These are phyloP conservation scores for Bombyx mandarina DNA, from an alignment of 1,140 invertebrate genomes.

Conservation along the genomic window DNA sequence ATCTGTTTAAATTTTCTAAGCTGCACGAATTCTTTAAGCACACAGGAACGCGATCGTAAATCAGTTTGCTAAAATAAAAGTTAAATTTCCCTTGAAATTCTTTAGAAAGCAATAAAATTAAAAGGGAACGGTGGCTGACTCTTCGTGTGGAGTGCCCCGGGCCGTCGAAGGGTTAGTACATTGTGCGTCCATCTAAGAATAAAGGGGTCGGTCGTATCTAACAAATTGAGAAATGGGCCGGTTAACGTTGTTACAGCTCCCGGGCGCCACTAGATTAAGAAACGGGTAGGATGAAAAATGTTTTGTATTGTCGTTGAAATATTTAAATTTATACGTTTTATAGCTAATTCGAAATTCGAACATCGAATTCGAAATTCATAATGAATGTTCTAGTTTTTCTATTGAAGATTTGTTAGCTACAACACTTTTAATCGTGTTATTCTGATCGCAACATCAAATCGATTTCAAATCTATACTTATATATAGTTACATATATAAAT, in stretches of 20 bases:
- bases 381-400: too few relatives aligned
- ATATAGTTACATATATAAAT: too few relatives aligned
- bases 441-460: too few relatives aligned
- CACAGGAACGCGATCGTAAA: conserved; percentile 1
- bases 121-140: conserved; percentile 34
- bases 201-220: conserved; percentile 40
- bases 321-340: too few relatives aligned
- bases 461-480: too few relatives aligned
- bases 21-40: not conserved
- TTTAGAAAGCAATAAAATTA: conserved; percentile 56
- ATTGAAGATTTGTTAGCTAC: too few relatives aligned
- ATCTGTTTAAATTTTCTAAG: too few relatives aligned
- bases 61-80: conserved; percentile 10
- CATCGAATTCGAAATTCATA: too few relatives aligned
- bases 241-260: conserved; percentile 59
- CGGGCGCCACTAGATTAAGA: conserved; percentile 42
- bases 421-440: too few relatives aligned
- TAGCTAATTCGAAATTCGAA: too few relatives aligned
- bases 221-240: conserved; percentile 67
- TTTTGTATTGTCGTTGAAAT: conserved; percentile 33
- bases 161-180: conserved; percentile 49
- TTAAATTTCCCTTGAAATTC: conserved; percentile 24
- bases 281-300: conserved; percentile 51
- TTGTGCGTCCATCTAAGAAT: conserved; percentile 51
- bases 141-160: conserved; percentile 30